Evolutionary conservation across 2,113 vertebrate genomes (phyloP), one percentile per base, ranked within the genome.

Genomic region (Oxyruncus cristatus): DNA sequence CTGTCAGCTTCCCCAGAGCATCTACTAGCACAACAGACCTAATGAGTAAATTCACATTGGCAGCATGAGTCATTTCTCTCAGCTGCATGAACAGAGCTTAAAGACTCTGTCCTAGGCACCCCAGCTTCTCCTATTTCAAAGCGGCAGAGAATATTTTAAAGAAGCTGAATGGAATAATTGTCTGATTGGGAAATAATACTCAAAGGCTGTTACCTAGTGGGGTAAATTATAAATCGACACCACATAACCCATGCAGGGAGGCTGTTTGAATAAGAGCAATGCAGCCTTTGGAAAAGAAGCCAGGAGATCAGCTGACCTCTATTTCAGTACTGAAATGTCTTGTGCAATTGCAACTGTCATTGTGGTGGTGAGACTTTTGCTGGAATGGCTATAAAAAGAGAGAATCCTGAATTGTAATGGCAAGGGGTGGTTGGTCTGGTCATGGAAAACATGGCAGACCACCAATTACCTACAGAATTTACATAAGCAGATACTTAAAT

Each of bases 41-140:
- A 90, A 93, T 97, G 92, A 97, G 97, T 97, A 98, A 98, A 95
- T 95, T 92, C 91, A 94, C 83, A 84, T 67, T 53, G n/a, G 95
- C 93, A 91, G 49, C 8, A 33, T 97, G 96, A 98, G 88, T 95
- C 92, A 96, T 94, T 98, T 97, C 95, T 97, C 97, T 97, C 91
- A 96, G 85, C 88, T 95, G 53, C 88, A 67, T 68, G 90, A 97
- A 39, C 77, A 89, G 39, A 92, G 52, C 89, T 92, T 84, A 85
- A 93, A 93, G 93, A 85, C 47, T 37, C 49, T 53, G 63, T 0
- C 4, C 53, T 88, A 30, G 74, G 89, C 91, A 87, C 56, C 41
- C 73, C 62, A 88, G 68, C 47, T 35, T 73, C 93, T 94, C 88
- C 56, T 72, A 37, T 93, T 97, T 95, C 95, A 94, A 97, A 97